Evolutionary conservation across 2,888 invertebrate species (phyloP), one percentile per base, ranked within the genome.

Genomic region (Eugnorisma glareosa): DNA sequence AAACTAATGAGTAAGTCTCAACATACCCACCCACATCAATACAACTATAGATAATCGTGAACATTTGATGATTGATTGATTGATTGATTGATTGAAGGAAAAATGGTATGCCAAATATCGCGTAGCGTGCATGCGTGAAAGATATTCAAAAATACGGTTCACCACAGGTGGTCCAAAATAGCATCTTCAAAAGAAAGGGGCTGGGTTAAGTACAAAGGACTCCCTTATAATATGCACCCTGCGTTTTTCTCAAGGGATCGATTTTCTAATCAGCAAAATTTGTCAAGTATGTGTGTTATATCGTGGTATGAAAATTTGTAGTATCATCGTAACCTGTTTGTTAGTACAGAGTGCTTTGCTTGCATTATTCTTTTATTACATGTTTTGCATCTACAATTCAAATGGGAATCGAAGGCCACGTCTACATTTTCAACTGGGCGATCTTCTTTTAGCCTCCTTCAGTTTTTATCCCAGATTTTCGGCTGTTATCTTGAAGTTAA

Each of bases 161-260:
- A 74, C 83, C 74, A 78, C 85, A 83, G 83, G 83, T 85, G 83
- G 85, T 78, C 83, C 72, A 77, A 77, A 83, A 85, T 77, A 63
- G 82, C 76, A 37, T 83, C 74, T 78, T 67, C 83, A 78, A 78
- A 73, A 31, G 85, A 67, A 83, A n/a, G 68, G 78, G 83, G 73
- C 40, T 31, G 72, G 21, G 11, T 31, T 24, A 45, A 83, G 63
- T 45, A 85, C 69, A 81, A 85, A 84, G 45, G 28, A 67, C 35
- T 54, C 76, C 67, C 63, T 68, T 73, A 37, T 77, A 43, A 64
- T 51, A 57, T 82, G 82, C 83, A 82, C 83, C 77, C 77, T 68
- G 73, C 59, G n/a, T 77, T 85, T 81, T 81, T 82, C 82, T 81
- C 85, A 85, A 64, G 73, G 40, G 45, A 82, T 61, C 82, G 70